Evolutionary conservation across 2,113 vertebrate genomes (phyloP).

Genomic region (Boleophthalmus pectinirostris): DNA sequence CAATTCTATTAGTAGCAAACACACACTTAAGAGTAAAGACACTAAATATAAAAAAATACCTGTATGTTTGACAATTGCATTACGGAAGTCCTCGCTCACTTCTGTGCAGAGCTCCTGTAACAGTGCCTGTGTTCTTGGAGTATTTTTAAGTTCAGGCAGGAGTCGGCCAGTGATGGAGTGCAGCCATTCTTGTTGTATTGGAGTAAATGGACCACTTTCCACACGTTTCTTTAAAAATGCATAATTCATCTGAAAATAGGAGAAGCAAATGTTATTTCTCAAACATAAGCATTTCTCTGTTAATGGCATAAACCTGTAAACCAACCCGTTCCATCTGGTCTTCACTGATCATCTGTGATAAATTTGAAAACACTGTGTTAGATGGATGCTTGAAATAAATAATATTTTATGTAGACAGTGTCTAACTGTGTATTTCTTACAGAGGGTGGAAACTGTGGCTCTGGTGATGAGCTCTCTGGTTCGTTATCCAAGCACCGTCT

Average conservation of each 20-base stretch:
- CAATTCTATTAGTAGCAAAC: not conserved
- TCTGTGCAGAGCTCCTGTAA: slow-evolving; percentile 80
- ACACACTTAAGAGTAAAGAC: not conserved
- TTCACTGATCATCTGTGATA: slow-evolving; percentile 83
- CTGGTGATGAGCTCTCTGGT: slow-evolving; percentile 46
- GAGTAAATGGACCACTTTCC: slow-evolving; percentile 75
- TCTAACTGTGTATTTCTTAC: slow-evolving; percentile 69
- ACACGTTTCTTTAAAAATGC: slow-evolving; percentile 82
- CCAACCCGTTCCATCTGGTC: slow-evolving; percentile 80
- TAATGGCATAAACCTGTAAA: slow-evolving; percentile 28
- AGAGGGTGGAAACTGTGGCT: slow-evolving; percentile 78
- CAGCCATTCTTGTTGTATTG: slow-evolving; percentile 85
- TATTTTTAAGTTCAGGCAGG: slow-evolving; percentile 73
- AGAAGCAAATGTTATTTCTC: not conserved
- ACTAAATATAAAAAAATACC: slow-evolving; percentile 73
- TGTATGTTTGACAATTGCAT: slow-evolving; percentile 80
- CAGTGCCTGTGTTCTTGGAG: slow-evolving; percentile 66
- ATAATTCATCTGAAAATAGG: slow-evolving; percentile 79
- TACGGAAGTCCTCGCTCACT: slow-evolving; percentile 80
- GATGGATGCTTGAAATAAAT: slow-evolving; percentile 8
- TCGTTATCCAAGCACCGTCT: slow-evolving; percentile 48
- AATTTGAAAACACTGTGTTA: slow-evolving; percentile 31
- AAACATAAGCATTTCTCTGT: not conserved
- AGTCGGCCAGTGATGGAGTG: slow-evolving; percentile 76
- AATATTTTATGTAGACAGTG: not conserved